Conservation (phyloP, 2,113 vertebrate genomes). For the Tricholaema leucomelas region DNA sequence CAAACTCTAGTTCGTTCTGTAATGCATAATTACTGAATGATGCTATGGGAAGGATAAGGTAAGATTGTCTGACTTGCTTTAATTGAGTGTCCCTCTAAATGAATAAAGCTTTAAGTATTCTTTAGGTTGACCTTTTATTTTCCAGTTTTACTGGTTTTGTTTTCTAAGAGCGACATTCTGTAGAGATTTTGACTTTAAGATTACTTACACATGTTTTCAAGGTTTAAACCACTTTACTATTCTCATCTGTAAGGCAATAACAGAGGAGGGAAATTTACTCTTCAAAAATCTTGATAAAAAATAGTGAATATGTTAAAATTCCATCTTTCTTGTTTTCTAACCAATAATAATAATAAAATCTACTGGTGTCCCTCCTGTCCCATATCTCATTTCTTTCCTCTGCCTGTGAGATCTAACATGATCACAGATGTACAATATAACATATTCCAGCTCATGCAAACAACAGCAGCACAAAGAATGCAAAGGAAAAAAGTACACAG, state of each 20-base stretch:
- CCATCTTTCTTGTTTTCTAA: not conserved
- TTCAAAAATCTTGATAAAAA: slow-evolving; percentile 28
- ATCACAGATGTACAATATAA: not conserved
- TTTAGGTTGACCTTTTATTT: not conserved
- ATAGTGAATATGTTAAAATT: not conserved
- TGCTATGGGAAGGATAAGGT: not conserved
- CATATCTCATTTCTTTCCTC: slow-evolving; percentile 4
- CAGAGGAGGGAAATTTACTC: not conserved
- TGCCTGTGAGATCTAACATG: not conserved
- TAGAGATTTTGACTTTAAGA: not conserved
- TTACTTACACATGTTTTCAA: not conserved
- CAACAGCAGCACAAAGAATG: not conserved
- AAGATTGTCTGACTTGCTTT: not conserved
- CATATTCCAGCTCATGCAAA: not conserved
- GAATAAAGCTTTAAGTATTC: not conserved
- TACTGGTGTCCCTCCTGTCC: slow-evolving; percentile 6
- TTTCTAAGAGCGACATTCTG: not conserved
- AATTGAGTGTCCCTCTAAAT: not conserved
- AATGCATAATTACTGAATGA: not conserved
- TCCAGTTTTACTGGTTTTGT: not conserved
- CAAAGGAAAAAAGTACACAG: not conserved
- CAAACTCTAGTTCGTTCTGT: no score
- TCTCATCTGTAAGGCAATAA: not conserved
- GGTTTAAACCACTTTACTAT: slow-evolving; percentile 9
- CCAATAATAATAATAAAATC: not conserved